Evolutionary conservation across 2,888 invertebrate species (phyloP).

Genomic region (Diplazon laetatorius): DNA sequence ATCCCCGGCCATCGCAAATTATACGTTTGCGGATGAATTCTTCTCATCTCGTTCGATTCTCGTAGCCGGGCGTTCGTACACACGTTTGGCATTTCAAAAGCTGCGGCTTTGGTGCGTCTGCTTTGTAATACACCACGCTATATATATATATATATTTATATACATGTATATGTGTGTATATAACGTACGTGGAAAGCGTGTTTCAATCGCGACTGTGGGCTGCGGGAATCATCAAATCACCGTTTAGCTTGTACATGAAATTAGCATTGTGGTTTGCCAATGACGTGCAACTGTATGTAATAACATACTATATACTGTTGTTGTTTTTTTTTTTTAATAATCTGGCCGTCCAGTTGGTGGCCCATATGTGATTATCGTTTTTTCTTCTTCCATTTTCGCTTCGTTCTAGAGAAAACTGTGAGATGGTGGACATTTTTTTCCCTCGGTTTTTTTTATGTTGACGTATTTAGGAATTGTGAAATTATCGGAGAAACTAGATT

Average conservation of each 20-base stretch:
- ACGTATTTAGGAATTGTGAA: too few species aligned
- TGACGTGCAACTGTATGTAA: slow-evolving; percentile 27
- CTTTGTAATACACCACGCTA: slow-evolving; percentile 29
- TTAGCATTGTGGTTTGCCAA: slow-evolving; percentile 54
- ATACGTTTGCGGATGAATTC: slow-evolving; percentile 79
- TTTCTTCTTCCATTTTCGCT: neutral
- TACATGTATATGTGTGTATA: neutral
- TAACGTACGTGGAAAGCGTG: slow-evolving; percentile 5
- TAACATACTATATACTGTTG: slow-evolving; percentile 21
- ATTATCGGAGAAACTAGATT: too few species aligned
- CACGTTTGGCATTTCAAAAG: slow-evolving; percentile 44
- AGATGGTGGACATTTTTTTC: too few species aligned
- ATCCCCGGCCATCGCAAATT: slow-evolving; percentile 78
- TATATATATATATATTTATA: neutral
- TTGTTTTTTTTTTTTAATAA: slow-evolving; percentile 2
- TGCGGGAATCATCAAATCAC: slow-evolving; percentile 54
- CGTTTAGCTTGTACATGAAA: slow-evolving; percentile 54
- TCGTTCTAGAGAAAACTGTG: too few species aligned
- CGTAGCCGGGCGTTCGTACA: slow-evolving; percentile 39
- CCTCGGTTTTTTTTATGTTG: too few species aligned
- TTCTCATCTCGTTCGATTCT: slow-evolving; percentile 66
- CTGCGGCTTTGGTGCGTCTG: slow-evolving; percentile 57
- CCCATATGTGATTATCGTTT: slow-evolving; percentile 21
- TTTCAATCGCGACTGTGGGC: slow-evolving; percentile 18
- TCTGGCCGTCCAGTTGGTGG: neutral